phyloP scores from a whole-genome alignment of 2,113 vertebrate species.

The Dipodomys ordii region DNA sequence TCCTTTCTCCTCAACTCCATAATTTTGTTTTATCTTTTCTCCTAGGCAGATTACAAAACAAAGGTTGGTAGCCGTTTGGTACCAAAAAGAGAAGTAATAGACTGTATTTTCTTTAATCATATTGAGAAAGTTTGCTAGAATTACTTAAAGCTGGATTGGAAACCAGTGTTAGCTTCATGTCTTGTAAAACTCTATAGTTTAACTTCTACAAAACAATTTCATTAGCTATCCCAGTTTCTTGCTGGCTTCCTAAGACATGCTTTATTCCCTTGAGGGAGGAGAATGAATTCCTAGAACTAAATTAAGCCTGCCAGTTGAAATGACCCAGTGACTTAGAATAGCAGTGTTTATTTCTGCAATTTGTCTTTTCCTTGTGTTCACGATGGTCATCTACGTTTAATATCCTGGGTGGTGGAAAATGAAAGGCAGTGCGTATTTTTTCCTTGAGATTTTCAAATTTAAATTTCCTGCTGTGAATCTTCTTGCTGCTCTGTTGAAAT shows the following conservation, averaged over 20 bases:
- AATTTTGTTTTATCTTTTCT: not conserved
- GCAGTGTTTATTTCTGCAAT: conserved; percentile 64
- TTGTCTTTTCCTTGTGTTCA: conserved; percentile 63
- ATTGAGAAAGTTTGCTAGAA: not conserved
- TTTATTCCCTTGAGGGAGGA: conserved; percentile 35
- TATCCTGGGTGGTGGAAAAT: conserved; percentile 64
- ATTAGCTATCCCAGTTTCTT: not conserved
- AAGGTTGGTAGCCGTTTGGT: not conserved
- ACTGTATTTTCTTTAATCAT: not conserved
- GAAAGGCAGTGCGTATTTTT: conserved; percentile 67
- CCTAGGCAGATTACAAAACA: not conserved
- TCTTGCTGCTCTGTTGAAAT: conserved; percentile 73
- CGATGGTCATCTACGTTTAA: conserved; percentile 59
- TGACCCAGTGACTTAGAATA: conserved; percentile 62
- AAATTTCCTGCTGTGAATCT: conserved; percentile 71
- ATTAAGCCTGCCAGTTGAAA: conserved; percentile 56
- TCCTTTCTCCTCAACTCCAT: not conserved
- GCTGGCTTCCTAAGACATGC: not conserved
- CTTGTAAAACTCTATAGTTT: not conserved
- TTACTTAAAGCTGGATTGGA: not conserved
- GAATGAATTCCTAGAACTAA: conserved; percentile 45
- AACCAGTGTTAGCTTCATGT: not conserved
- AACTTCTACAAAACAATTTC: conserved; percentile 32
- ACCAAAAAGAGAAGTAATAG: not conserved
- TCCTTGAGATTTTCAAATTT: conserved; percentile 57